Evolutionary conservation across 2,797 vertebrate genomes (phyloP).

Genomic region (Amphiprion clarkii): DNA sequence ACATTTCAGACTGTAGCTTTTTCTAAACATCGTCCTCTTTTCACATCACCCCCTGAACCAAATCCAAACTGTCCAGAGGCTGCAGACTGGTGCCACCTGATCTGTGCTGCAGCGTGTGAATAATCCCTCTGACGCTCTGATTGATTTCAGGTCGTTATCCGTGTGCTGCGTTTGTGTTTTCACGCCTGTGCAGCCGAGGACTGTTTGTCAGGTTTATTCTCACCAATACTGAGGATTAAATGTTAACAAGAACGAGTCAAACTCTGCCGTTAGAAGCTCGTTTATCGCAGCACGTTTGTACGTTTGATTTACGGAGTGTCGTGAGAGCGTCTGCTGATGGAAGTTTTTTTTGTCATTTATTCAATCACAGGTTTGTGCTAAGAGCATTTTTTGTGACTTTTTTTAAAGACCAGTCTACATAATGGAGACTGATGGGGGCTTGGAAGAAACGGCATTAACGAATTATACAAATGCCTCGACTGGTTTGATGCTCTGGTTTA

Average conservation of each 20-base stretch:
- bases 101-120: conserved; percentile 6
- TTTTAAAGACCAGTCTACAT: conserved; percentile 27
- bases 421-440: conserved; percentile 12
- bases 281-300: conserved; percentile 14
- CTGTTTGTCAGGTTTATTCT: conserved; percentile 33
- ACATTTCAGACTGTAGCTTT: background rate
- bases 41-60: background rate
- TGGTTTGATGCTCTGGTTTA: background rate
- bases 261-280: background rate
- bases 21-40: background rate
- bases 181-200: background rate
- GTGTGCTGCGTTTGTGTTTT: conserved; percentile 46
- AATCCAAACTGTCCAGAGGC: background rate
- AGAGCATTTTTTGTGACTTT: conserved; percentile 16
- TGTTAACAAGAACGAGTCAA: conserved; percentile 24
- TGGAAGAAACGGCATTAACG: background rate
- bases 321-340: conserved; percentile 19
- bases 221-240: conserved; percentile 21
- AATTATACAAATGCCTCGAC: conserved; percentile 11
- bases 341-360: conserved; percentile 35
- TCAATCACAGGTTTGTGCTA: conserved; percentile 18
- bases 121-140: conserved; percentile 17
- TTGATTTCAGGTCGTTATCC: conserved; percentile 45
- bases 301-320: background rate
- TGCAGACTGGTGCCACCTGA: background rate